Evolutionary conservation across 2,113 vertebrate genomes (phyloP), one percentile per base, ranked within the genome.

Genomic region (Rhadina sibilatrix): DNA sequence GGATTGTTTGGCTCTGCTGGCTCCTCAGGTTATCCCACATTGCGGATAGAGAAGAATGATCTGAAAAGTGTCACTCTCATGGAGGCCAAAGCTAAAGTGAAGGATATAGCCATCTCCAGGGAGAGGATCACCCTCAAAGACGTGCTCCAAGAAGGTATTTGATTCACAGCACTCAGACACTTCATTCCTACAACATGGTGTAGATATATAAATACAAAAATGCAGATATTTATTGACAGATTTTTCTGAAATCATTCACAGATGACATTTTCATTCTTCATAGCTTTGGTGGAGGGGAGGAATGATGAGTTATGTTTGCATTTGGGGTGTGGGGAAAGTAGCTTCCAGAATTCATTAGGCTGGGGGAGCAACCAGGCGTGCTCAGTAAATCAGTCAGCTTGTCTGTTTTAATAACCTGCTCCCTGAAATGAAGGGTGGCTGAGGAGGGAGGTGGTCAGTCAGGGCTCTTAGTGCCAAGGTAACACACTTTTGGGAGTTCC

Each of bases 11-110:
- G 98, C 96, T 98, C 96, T 98, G 97, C 97, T 98, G 98, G 98
- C 97, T 96, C 97, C 96, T 95, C 98, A 99, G 99, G 98, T 98
- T 99, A 99, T 89, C 99, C 99, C 71, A 99, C 99, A 1, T 98
- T 99, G 66, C 98, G 99, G 87, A 99, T 99, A 91, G 99, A 99
- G 98, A 99, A 99, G 98, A 99, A 99, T 68, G 99, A 99, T 98
- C 98, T 99, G 83, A 98, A 98, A 98, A 99, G 99, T 79, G 99
- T 99, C 82, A 99, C 99, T 30, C 97, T 99, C 13, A 96, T 99
- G 96, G 99, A 99, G 95, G 99, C 99, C 88, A 99, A 99, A 97
- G 99, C 98, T 82, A 99, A 99, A 97, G 99, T 99, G 89, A 99
- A 99, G 96, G 99, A 99, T 97, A 99, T 99, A 64, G 99, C 99